phyloP scores from a whole-genome alignment of 2,113 vertebrate genomes.

The Microcebus griseorufus region DNA sequence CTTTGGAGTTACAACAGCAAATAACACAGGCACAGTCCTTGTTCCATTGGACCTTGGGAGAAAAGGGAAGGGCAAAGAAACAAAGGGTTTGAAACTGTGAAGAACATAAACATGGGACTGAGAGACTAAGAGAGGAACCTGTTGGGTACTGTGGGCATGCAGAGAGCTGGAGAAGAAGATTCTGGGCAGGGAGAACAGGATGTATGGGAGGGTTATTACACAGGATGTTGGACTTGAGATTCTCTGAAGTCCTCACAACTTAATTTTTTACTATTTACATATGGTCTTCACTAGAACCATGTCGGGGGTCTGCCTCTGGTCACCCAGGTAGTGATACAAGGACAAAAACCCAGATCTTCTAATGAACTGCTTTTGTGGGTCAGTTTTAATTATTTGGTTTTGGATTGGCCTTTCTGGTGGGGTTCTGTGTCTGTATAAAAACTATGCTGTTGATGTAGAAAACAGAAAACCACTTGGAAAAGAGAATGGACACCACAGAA shows the following conservation, averaged over 20 bases:
- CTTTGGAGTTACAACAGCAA: background rate
- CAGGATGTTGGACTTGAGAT: background rate
- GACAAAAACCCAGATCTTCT: background rate
- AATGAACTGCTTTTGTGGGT: background rate
- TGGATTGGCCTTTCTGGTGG: background rate
- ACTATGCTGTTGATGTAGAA: background rate
- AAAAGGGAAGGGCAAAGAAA: background rate
- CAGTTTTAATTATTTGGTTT: constrained; percentile 19
- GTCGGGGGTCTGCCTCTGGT: background rate
- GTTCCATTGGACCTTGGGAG: background rate
- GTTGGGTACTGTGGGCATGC: background rate
- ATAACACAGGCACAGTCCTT: background rate
- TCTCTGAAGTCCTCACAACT: background rate
- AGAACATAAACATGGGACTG: background rate
- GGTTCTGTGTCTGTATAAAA: background rate
- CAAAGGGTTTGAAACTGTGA: background rate
- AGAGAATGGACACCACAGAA: background rate
- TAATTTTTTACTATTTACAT: background rate
- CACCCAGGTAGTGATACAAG: background rate
- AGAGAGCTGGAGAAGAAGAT: background rate
- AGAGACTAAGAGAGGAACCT: background rate
- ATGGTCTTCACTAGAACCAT: background rate
- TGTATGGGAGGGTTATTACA: background rate
- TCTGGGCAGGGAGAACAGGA: background rate
- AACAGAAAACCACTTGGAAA: background rate